Conservation (phyloP, 2,113 vertebrate species). For the Miniopterus natalensis region DNA sequence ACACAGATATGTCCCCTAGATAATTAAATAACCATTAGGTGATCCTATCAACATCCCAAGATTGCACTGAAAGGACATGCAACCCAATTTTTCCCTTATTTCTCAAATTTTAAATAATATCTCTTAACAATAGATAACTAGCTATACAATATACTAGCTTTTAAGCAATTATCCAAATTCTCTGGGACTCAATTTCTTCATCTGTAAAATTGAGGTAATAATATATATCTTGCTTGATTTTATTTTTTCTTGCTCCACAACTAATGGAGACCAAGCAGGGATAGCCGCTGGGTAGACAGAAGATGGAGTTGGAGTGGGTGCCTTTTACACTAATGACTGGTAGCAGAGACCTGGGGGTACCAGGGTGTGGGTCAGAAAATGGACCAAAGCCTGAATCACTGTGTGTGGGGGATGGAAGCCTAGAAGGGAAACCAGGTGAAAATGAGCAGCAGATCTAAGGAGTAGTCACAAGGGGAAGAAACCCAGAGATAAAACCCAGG, state of each 20-base stretch:
- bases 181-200: conserved; percentile 46
- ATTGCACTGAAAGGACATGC: neutral
- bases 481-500: neutral
- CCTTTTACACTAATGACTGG: neutral
- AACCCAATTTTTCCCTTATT: neutral
- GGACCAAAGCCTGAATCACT: neutral
- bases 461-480: neutral
- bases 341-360: neutral
- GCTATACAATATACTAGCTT: neutral
- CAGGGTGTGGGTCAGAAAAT: conserved; percentile 16
- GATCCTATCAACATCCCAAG: neutral
- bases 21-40: conserved; percentile 50
- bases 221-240: neutral
- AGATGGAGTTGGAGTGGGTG: neutral
- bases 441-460: neutral
- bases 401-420: neutral
- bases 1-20: neutral
- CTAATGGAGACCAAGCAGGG: neutral
- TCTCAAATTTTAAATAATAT: conserved; percentile 44
- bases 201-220: neutral
- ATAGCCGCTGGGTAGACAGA: neutral
- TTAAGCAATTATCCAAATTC: conserved; percentile 34
- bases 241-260: neutral
- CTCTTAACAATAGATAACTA: neutral
- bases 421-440: conserved; percentile 20